Evolutionary conservation across 2,113 vertebrate genomes (phyloP), one percentile per base, ranked within the genome.

Genomic region (Galemys pyrenaicus): DNA sequence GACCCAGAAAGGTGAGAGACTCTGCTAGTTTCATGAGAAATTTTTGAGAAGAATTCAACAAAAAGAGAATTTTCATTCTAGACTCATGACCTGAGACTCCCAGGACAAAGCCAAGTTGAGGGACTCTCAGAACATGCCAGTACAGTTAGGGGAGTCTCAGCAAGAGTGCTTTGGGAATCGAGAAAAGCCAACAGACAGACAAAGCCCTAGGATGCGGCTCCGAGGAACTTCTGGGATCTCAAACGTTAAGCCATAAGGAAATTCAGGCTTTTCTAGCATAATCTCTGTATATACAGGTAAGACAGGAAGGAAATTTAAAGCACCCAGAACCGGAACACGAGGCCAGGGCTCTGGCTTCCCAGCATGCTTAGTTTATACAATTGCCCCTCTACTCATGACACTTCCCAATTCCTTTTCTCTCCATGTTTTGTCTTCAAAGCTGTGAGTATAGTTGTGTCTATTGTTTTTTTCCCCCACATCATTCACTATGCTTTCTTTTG

Each of bases 391-490:
- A 9, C 41, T 64, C 46, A 39, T 16, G 28, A 70, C 46, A 22
- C 60, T 24, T 93, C 32, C 9, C 39, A 51, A 56, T 44, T 89
- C 32, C 65, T 88, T 93, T 62, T 65, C 44, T 19, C 80, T 56
- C 74, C 12, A 41, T 51, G 32, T 15, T 78, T 70, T 80, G 94
- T 87, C 30, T 90, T 96, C 22, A 84, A 37, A 70, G 82, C 44
- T 49, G 65, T 83, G 37, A 79, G 11, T 49, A 26, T 8, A 67
- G 32, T 78, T 68, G 26, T 32, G 2, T 26, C 22, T 62, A 35
- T 60, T 82, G 28, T 22, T 79, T 64, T 92, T 60, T n/a, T n/a
- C n/a, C n/a, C 46, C 35, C 80, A 26, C 12, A 28, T 65, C 46
- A 28, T 9, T 84, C 65, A 79, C 51, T 10, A 2, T 93, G 32